These are phyloP conservation scores for Sternotherus odoratus DNA, from an alignment of 2,797 vertebrate genomes.

Conservation along the genomic window DNA sequence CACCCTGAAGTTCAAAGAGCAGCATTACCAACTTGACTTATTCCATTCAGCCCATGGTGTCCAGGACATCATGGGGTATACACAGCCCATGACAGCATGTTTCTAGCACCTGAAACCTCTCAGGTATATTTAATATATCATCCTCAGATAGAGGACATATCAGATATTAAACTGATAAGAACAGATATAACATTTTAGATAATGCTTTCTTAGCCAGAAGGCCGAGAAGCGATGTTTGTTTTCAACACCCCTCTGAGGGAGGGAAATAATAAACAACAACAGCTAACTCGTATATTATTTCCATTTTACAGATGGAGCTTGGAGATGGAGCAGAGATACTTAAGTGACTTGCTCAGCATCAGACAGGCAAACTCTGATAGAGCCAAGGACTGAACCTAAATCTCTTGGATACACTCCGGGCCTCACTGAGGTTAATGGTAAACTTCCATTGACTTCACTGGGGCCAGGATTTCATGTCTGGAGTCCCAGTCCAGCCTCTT, in stretches of 20 bases:
- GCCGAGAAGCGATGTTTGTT: too few species aligned
- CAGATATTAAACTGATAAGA: too few species aligned
- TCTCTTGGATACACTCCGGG: neutral
- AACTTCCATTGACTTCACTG: neutral
- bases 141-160: too few species aligned
- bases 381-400: neutral
- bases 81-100: too few species aligned
- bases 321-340: neutral
- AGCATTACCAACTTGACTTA: neutral
- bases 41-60: too few species aligned
- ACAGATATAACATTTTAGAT: too few species aligned
- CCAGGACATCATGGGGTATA: too few species aligned
- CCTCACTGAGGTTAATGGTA: neutral
- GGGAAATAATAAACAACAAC: neutral
- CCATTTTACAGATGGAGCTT: neutral
- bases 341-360: neutral
- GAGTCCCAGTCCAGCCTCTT: neutral
- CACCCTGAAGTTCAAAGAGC: neutral
- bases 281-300: fast-evolving
- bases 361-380: neutral
- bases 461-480: neutral
- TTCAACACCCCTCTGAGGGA: neutral
- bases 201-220: too few species aligned
- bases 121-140: too few species aligned
- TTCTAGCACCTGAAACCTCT: too few species aligned